phyloP scores from a whole-genome alignment of 2,797 vertebrate species.

The Enteromius paludinosus region DNA sequence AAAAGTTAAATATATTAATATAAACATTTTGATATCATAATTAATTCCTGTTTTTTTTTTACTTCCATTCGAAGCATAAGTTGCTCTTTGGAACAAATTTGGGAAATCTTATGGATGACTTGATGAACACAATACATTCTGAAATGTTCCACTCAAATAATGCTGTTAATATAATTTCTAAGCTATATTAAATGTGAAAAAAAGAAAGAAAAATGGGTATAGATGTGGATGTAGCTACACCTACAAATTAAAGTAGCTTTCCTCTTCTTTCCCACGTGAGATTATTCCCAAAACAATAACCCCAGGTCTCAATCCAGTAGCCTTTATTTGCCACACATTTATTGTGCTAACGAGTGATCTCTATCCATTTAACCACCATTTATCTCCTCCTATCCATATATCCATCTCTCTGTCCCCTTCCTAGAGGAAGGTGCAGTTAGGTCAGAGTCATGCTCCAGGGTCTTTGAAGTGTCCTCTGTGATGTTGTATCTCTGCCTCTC shows the following conservation, averaged over 20 bases:
- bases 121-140: not conserved
- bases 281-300: not conserved
- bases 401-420: constrained; percentile 56
- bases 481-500: constrained; percentile 47
- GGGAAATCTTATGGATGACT: not conserved
- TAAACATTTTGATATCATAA: not conserved
- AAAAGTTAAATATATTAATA: not conserved
- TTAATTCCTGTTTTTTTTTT: too few relatives aligned
- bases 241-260: not conserved
- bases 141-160: not conserved
- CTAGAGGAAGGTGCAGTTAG: constrained; percentile 62
- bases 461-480: constrained; percentile 61
- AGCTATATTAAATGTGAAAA: not conserved
- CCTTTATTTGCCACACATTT: constrained; percentile 27
- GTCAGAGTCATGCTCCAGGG: constrained; percentile 42
- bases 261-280: not conserved
- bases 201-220: not conserved
- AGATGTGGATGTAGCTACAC: not conserved
- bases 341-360: constrained; percentile 49
- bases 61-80: too few relatives aligned
- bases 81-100: not conserved
- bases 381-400: constrained; percentile 49
- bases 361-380: constrained; percentile 45
- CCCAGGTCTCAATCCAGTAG: not conserved
- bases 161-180: not conserved